Percentiles rank a stretch among this genome's conserved stretches.
phyloP scores from a whole-genome alignment of 2,888 invertebrate genomes.

The Hydraecia micacea region DNA sequence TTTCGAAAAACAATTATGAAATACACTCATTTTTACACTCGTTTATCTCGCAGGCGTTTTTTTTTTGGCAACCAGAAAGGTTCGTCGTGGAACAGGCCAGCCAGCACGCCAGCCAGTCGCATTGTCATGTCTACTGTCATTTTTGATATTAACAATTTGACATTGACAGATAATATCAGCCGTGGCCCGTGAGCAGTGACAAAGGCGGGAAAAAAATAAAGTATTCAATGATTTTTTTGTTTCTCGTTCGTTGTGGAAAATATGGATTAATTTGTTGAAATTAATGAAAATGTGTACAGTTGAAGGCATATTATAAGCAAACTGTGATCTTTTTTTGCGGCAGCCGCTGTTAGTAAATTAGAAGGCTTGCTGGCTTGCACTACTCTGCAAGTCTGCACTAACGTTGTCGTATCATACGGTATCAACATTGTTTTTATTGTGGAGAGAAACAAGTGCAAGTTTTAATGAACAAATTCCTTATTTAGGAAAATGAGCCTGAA shows the following conservation, averaged over 20 bases:
- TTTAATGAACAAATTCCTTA: slow-evolving; percentile 7
- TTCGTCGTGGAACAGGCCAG: neutral
- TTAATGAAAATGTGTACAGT: neutral
- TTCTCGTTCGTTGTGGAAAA: slow-evolving; percentile 3
- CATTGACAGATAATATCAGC: neutral
- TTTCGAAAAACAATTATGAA: too few species aligned
- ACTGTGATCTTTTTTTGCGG: neutral
- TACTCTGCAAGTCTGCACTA: neutral
- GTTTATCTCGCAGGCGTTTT: neutral
- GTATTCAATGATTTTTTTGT: slow-evolving; percentile 15
- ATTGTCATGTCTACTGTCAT: neutral
- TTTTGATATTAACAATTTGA: slow-evolving; percentile 9
- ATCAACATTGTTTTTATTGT: neutral
- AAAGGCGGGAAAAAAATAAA: slow-evolving; percentile 52
- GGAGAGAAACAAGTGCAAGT: slow-evolving; percentile 18
- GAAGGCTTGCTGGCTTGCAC: neutral
- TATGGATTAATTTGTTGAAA: neutral
- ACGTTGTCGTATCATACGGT: neutral
- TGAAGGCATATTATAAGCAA: neutral
- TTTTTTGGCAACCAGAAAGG: neutral
- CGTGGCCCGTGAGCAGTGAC: too few species aligned
- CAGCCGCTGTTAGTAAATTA: neutral
- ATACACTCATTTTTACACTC: too few species aligned
- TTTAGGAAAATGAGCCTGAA: slow-evolving; percentile 71
- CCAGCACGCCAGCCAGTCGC: neutral